Evolutionary conservation across 2,888 invertebrate genomes (phyloP).

Genomic region (Hydrotaea cyrtoneurina): DNA sequence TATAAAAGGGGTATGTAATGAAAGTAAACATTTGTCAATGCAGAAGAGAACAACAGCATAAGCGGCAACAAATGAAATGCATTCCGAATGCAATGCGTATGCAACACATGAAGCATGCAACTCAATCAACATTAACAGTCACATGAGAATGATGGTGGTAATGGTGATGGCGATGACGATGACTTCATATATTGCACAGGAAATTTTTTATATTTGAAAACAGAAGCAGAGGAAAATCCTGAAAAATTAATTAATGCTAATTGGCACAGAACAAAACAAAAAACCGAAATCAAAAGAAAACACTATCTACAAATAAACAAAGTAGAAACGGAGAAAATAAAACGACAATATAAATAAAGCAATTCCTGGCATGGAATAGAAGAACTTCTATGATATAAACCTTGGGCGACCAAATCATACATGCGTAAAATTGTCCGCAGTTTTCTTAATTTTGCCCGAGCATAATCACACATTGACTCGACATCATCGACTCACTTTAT

Average conservation of each 20-base stretch:
- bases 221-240: conserved; percentile 40
- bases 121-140: background rate
- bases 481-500: background rate
- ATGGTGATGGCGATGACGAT: background rate
- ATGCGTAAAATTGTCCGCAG: background rate
- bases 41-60: background rate
- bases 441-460: background rate
- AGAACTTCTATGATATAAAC: background rate
- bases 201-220: conserved; percentile 11
- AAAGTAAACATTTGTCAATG: conserved; percentile 39
- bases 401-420: background rate
- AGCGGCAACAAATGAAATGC: conserved; percentile 8
- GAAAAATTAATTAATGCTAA: conserved; percentile 44
- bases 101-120: background rate
- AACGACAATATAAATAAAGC: background rate
- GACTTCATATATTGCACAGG: conserved; percentile 24
- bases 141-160: background rate
- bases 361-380: background rate
- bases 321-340: background rate
- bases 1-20: conserved; percentile 29
- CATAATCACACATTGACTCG: background rate
- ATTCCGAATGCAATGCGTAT: background rate
- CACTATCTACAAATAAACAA: conserved; percentile 22
- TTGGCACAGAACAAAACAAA: conserved; percentile 25
- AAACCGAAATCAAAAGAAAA: conserved; percentile 8